Evolutionary conservation across 2,113 vertebrate species (phyloP).

Genomic region (Oryzias woworae): DNA sequence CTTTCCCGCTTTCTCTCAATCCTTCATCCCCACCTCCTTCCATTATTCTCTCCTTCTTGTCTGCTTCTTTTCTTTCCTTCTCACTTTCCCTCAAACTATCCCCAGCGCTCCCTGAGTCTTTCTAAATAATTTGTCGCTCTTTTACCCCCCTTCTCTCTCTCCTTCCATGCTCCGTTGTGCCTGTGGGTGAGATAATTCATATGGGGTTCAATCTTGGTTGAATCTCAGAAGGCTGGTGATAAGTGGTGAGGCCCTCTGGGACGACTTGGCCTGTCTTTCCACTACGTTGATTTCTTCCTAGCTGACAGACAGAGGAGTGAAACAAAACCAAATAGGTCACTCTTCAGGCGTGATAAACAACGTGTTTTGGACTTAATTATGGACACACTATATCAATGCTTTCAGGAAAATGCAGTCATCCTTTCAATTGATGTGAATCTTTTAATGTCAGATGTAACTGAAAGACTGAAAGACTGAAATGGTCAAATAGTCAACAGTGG

Average conservation of each 20-base stretch:
- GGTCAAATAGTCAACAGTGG: too few relatives aligned
- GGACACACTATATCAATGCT: constrained; percentile 28
- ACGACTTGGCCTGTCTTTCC: constrained; percentile 77
- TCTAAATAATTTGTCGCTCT: constrained; percentile 94
- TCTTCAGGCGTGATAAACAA: constrained; percentile 36
- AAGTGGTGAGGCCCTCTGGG: constrained; percentile 93
- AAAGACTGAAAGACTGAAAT: not conserved
- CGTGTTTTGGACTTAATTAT: constrained; percentile 39
- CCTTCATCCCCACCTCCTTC: constrained; percentile 27
- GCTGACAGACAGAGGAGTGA: constrained; percentile 22
- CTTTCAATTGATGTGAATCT: not conserved
- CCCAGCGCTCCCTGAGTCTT: constrained; percentile 61
- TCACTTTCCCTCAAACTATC: constrained; percentile 48
- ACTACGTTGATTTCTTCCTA: constrained; percentile 43
- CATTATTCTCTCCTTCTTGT: constrained; percentile 46
- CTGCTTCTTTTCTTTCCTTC: constrained; percentile 21
- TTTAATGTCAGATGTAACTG: not conserved
- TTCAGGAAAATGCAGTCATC: not conserved
- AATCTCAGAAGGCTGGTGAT: constrained; percentile 96
- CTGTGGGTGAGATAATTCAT: constrained; percentile 93
- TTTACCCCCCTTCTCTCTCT: constrained; percentile 66
- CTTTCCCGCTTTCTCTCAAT: constrained; percentile 70
- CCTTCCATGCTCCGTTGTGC: constrained; percentile 52
- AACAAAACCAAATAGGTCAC: constrained; percentile 64
- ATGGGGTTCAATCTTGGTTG: constrained; percentile 88